These are phyloP conservation scores for Psephotus haematonotus DNA, from an alignment of 2,113 vertebrate genomes.

Conservation along the genomic window DNA sequence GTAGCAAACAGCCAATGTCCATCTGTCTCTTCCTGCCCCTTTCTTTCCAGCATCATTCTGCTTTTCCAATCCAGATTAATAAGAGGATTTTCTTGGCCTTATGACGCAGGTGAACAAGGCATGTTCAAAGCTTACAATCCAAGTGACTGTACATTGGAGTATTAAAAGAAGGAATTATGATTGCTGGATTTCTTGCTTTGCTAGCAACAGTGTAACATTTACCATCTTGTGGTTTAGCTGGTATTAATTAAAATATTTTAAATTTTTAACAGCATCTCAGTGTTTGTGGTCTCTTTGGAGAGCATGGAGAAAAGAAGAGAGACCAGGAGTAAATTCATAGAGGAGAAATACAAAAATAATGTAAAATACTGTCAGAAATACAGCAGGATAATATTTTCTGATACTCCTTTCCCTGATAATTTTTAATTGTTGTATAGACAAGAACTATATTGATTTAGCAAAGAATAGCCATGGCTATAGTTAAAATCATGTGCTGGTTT, in stretches of 20 bases:
- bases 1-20: not conserved
- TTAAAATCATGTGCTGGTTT: not conserved
- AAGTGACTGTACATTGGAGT: not conserved
- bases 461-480: not conserved
- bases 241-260: not conserved
- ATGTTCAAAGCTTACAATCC: not conserved
- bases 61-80: not conserved
- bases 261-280: not conserved
- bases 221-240: not conserved
- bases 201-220: not conserved
- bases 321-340: not conserved
- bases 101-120: not conserved
- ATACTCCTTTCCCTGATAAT: not conserved
- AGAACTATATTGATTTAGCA: slow-evolving; percentile 1
- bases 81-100: slow-evolving; percentile 32
- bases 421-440: not conserved
- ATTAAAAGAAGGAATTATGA: not conserved
- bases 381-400: not conserved
- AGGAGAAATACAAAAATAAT: not conserved
- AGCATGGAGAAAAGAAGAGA: not conserved
- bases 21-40: slow-evolving; percentile 5
- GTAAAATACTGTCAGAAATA: not conserved
- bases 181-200: not conserved
- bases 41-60: not conserved
- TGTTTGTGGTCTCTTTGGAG: not conserved